phyloP scores from a whole-genome alignment of 2,888 invertebrate species.

The Ichneumoninae sp. region DNA sequence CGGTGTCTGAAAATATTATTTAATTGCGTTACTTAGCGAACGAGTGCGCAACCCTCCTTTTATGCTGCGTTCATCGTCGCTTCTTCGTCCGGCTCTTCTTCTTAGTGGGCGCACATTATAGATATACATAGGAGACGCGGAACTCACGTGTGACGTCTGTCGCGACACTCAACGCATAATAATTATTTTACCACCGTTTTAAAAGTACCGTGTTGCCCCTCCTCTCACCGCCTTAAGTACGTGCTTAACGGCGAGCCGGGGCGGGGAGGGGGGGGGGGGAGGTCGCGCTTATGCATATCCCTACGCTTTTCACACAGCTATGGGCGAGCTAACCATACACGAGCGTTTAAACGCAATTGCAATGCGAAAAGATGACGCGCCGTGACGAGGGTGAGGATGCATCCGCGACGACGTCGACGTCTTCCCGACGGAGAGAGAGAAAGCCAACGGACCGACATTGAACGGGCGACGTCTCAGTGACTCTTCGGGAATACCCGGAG shows the following conservation, averaged over 20 bases:
- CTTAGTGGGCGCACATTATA: slow-evolving; percentile 28
- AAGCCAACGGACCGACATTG: slow-evolving; percentile 36
- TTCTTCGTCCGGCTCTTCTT: slow-evolving; percentile 9
- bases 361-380: slow-evolving; percentile 49
- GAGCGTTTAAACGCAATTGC: slow-evolving; percentile 35
- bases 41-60: slow-evolving; percentile 55
- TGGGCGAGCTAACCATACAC: slow-evolving; percentile 25
- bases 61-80: slow-evolving; percentile 43
- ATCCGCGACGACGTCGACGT: slow-evolving; percentile 21
- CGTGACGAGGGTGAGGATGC: slow-evolving; percentile 55
- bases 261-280: no score
- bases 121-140: slow-evolving; percentile 39
- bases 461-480: slow-evolving; percentile 41
- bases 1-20: slow-evolving; percentile 59
- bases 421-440: slow-evolving; percentile 19
- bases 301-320: slow-evolving; percentile 4
- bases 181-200: slow-evolving; percentile 57
- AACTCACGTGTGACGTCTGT: slow-evolving; percentile 61
- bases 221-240: slow-evolving; percentile 45
- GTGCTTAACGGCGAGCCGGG: slow-evolving; percentile 28
- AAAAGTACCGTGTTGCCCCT: slow-evolving; percentile 48
- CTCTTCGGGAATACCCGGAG: slow-evolving; percentile 40
- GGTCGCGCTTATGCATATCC: background rate
- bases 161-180: slow-evolving; percentile 56
- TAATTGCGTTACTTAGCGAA: slow-evolving; percentile 56